Conservation (phyloP, 1,140 invertebrate genomes). For the Gerris buenoi region DNA sequence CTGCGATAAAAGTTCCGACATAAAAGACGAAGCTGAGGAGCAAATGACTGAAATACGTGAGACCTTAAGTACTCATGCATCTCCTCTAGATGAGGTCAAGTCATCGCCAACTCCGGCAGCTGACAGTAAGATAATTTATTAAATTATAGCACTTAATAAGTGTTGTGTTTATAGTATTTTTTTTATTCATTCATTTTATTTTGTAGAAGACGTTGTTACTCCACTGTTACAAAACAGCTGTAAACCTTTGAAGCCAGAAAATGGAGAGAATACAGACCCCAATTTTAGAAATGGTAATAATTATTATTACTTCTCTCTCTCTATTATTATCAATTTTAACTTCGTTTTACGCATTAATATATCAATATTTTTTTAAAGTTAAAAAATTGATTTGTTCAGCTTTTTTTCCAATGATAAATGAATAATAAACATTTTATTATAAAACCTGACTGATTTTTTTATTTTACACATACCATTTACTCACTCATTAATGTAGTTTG, state of each 20-base stretch:
- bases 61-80: constrained; percentile 12
- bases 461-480: no score
- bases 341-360: neutral
- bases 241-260: constrained; percentile 10
- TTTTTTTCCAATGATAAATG: no score
- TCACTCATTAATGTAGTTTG: no score
- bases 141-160: neutral
- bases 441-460: no score
- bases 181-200: neutral
- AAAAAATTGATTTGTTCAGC: no score
- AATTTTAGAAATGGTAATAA: constrained; percentile 13
- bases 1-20: constrained; percentile 13
- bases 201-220: constrained; percentile 5
- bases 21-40: constrained; percentile 16
- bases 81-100: constrained; percentile 16
- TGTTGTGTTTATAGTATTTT: no score
- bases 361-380: no score
- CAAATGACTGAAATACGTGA: constrained; percentile 2
- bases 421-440: no score
- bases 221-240: constrained; percentile 8
- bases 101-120: constrained; percentile 7
- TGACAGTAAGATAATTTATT: constrained; percentile 7
- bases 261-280: constrained; percentile 10
- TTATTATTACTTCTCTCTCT: neutral
- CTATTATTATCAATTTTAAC: neutral